Evolutionary conservation across 2,888 invertebrate genomes (phyloP).

Genomic region (Cheilosia soror): DNA sequence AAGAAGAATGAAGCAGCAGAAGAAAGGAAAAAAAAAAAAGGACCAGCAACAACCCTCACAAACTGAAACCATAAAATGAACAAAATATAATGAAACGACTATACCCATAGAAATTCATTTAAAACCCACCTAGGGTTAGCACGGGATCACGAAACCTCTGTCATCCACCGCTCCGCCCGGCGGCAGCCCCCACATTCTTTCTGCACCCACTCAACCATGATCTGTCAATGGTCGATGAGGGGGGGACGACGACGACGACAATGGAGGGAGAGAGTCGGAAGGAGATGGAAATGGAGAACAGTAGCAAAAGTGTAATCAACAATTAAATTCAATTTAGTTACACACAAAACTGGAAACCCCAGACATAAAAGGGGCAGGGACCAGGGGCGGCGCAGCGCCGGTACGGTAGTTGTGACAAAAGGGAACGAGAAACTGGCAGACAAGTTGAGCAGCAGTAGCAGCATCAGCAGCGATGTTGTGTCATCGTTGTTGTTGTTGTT

Average conservation of each 20-base stretch:
- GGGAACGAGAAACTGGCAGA: conserved; percentile 10
- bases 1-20: conserved; percentile 1
- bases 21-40: neutral
- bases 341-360: conserved; percentile 73
- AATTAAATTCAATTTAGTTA: conserved; percentile 76
- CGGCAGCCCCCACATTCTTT: neutral
- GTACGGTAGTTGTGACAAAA: conserved; percentile 3
- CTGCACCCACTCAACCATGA: conserved; percentile 64
- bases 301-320: conserved; percentile 75
- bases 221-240: conserved; percentile 47
- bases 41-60: conserved; percentile 54
- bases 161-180: conserved; percentile 10
- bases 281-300: conserved; percentile 54
- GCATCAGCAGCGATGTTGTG: conserved; percentile 47
- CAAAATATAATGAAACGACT: conserved; percentile 73
- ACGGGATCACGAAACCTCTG: conserved; percentile 63
- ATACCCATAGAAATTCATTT: conserved; percentile 73
- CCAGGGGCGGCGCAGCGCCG: neutral
- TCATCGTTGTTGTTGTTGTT: conserved; percentile 56
- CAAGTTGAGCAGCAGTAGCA: conserved; percentile 35
- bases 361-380: conserved; percentile 55
- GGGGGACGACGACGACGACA: neutral
- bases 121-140: conserved; percentile 71
- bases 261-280: neutral
- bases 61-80: conserved; percentile 72